Evolutionary conservation across 2,113 vertebrate genomes (phyloP), one percentile per base, ranked within the genome.

Genomic region (Oreotrochilus melanogaster): DNA sequence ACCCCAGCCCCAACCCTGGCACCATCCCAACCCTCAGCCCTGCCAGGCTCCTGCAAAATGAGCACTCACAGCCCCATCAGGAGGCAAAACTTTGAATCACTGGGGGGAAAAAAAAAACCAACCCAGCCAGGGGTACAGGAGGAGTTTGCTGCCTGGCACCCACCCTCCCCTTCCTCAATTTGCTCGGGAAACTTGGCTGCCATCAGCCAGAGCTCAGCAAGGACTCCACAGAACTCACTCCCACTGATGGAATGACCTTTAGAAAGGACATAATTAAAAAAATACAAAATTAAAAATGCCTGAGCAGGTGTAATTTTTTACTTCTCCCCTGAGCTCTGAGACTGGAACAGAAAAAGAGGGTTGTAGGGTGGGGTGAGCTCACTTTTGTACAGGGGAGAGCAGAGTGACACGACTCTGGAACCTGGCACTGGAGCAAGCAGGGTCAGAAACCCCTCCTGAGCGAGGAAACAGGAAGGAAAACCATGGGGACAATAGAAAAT

Each of bases 41-140:
- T 18, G 39, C 53, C 11, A 28, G 2, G 5, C 58, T 56, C 8
- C 47, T 23, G 33, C 21, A 19, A 42, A 75, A 14, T 31, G 3
- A 12, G 57, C n/a, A 61, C 30, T 25, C 6, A 0, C 51, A 13
- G 47, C 35, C 45, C 39, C 16, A 3, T 2, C 3, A 0, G 3
- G 14, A 61, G 30, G 37, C 4, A 27, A 74, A 88, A 31, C 57
- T 33, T 39, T 10, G 14, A 37, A 27, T 16, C 0, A 0, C 28
- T 2, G 23, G 4, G 21, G 4, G 17, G 28, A 54, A 58, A 42
- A 64, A 18, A 37, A 37, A 37, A 37, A 37, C 7, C 35, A 35
- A 37, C 7, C 18, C 7, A 4, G 39, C 11, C 39, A 39, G 39
- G 31, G 53, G 18, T 4, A 33, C 37, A 21, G 62, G 28, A 39